Evolutionary conservation across 2,888 invertebrate species (phyloP).

Genomic region (Dryomyza anilis): DNA sequence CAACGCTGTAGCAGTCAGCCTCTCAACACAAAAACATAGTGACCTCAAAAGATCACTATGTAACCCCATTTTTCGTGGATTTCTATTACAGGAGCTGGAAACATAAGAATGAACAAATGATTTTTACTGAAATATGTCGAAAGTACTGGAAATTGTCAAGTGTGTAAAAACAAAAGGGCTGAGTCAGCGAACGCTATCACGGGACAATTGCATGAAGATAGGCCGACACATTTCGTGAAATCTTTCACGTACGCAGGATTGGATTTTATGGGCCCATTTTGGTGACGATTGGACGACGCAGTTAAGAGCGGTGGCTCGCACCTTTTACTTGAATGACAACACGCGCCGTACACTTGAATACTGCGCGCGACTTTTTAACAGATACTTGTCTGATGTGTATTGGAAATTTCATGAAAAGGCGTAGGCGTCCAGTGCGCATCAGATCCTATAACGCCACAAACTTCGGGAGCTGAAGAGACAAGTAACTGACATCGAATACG

Average conservation of each 20-base stretch:
- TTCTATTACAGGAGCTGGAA: background rate
- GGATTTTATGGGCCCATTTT: too few relatives aligned
- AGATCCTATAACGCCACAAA: conserved; percentile 23
- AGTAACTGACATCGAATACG: background rate
- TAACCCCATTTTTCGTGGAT: background rate
- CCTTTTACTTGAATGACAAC: background rate
- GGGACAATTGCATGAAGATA: background rate
- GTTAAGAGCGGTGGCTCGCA: background rate
- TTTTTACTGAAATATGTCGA: background rate
- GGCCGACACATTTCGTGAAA: background rate
- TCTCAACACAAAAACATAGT: background rate
- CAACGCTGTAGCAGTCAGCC: background rate
- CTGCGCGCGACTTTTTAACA: conserved; percentile 14
- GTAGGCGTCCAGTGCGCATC: conserved; percentile 18
- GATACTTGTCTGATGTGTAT: conserved; percentile 14
- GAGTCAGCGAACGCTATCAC: background rate
- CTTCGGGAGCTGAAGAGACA: conserved; percentile 14
- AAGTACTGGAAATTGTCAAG: background rate
- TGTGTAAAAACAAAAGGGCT: too few relatives aligned
- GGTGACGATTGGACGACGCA: too few relatives aligned
- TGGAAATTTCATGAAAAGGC: conserved; percentile 26
- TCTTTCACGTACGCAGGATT: background rate
- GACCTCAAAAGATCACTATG: background rate
- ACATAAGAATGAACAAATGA: background rate
- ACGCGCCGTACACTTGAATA: conserved; percentile 1